Base-by-base conservation (phyloP, 2,888 invertebrate genomes). In the Standfussiana lucernea region DNA sequence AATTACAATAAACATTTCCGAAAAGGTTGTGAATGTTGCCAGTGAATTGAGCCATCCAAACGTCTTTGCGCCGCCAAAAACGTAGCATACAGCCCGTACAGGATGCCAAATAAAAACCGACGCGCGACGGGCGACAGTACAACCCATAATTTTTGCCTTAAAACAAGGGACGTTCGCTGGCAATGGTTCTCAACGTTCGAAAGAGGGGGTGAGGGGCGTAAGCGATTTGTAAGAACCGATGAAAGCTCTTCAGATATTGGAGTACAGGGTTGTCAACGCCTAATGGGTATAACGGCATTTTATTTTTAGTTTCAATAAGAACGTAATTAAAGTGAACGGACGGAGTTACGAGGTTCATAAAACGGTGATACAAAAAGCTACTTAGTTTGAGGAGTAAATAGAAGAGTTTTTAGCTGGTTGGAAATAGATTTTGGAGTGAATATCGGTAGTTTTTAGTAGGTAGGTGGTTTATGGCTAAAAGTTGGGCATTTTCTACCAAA, bases 201-300 rank as follows among this genome's bases (percentile, higher is more conserved):
- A 84, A 84, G 86, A 83, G 83, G 86, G 89, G 89, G 85, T 18
- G 73, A 77, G 86, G 84, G 88, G 88, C 89, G 89, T 91, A 95
- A 95, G 95, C 95, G 94, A 95, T 95, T 95, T 94, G 93, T 94
- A 93, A 95, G 95, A 95, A 94, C 92, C 94, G 95, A 95, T 95
- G 95, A 95, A 95, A 95, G 95, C 95, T 91, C 94, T 94, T 92
- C 90, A 93, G 93, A 92, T 94, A 95, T 94, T 91, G 94, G 91
- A 90, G 91, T 90, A 83, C 90, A 96, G 95, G 96, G 96, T 90
- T 95, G 94, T 92, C 95, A 93, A 89, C 91, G 82, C 71, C 89
- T 93, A 93, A 93, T 94, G 93, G 93, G 91, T 83, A 82, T 78
- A 82, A 91, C 86, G 83, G 82, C 68, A 77, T 78, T 83, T 89